These are phyloP conservation scores for Phenganax marumi DNA, from an alignment of 92 coral and sea anemone genomes.

Conservation along the genomic window DNA sequence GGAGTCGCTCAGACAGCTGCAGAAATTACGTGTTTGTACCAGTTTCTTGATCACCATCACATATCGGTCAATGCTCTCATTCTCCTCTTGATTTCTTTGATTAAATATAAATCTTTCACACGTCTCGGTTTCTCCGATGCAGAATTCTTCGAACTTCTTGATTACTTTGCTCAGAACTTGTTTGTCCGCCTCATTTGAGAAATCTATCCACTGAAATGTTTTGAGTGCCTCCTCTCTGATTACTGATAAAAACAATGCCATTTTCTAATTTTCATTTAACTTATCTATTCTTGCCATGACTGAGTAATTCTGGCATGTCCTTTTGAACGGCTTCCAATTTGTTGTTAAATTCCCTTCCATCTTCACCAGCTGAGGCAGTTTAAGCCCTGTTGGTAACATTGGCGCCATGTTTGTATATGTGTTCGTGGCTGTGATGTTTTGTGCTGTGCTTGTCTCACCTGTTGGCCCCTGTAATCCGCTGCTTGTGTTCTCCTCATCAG, in stretches of 20 bases:
- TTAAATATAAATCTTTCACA: constrained; percentile 46
- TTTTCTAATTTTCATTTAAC: constrained; percentile 39
- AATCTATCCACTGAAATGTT: constrained; percentile 35
- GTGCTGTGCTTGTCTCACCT: too few relatives aligned
- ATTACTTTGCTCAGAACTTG: constrained; percentile 26
- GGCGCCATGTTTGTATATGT: too few relatives aligned
- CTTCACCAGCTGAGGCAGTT: too few relatives aligned
- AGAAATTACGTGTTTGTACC: constrained; percentile 51
- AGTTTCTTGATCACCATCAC: constrained; percentile 40
- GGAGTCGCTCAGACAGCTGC: constrained; percentile 46
- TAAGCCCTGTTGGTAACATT: too few relatives aligned
- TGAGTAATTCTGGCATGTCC: too few relatives aligned
- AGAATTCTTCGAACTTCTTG: constrained; percentile 32
- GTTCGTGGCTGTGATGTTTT: too few relatives aligned
- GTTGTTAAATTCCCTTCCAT: too few relatives aligned
- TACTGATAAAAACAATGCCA: constrained; percentile 16
- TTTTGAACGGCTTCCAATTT: too few relatives aligned
- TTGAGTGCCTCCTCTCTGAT: constrained; percentile 46
- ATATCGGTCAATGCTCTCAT: constrained; percentile 36
- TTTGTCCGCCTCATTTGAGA: constrained; percentile 22
- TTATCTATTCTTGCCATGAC: neutral
- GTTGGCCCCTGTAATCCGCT: too few relatives aligned
- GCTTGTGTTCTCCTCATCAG: too few relatives aligned
- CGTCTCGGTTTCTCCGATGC: constrained; percentile 52
- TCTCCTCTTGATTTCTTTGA: constrained; percentile 34